A percentile compares a stretch with the other conserved stretches of the same genome.
These are phyloP conservation scores for Tamandua tetradactyla DNA, from an alignment of 2,797 vertebrate genomes.

Conservation along the genomic window DNA sequence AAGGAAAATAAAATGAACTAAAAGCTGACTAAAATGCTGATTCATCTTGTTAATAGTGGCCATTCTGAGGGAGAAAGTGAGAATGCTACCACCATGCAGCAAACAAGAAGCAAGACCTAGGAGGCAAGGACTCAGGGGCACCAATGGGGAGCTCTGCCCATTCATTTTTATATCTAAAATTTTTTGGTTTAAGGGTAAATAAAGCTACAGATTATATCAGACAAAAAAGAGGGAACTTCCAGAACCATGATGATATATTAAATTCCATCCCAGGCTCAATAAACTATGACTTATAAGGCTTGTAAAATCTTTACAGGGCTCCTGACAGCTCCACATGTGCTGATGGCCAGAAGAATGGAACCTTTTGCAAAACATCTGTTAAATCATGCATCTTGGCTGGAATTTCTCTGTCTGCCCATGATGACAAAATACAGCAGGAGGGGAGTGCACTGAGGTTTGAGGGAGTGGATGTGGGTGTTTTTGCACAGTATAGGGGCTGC, in stretches of 20 bases:
- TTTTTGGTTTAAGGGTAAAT: constrained; percentile 63
- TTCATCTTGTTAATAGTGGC: constrained; percentile 22
- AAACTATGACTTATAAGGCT: constrained; percentile 86
- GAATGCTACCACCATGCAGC: background rate
- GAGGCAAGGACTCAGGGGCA: background rate
- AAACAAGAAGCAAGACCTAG: background rate
- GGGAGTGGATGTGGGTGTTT: constrained; percentile 33
- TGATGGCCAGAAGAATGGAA: constrained; percentile 85
- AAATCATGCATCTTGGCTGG: constrained; percentile 81
- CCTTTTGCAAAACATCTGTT: constrained; percentile 86
- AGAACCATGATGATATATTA: constrained; percentile 81
- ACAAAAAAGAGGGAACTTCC: constrained; percentile 75
- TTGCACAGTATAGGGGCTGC: background rate
- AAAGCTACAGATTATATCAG: constrained; percentile 65
- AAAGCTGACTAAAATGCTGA: constrained; percentile 51
- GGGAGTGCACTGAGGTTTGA: constrained; percentile 30
- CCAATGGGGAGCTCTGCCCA: background rate
- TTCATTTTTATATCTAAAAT: constrained; percentile 35
- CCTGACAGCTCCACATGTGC: constrained; percentile 84
- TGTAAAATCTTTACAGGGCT: constrained; percentile 86
- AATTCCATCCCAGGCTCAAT: constrained; percentile 84
- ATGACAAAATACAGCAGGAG: constrained; percentile 67
- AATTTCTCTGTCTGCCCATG: constrained; percentile 52
- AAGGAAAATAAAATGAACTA: constrained; percentile 57
- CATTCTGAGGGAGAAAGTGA: constrained; percentile 2